Evolutionary conservation across 2,888 invertebrate genomes (phyloP).

Genomic region (Lepidocyrtinus sp.): DNA sequence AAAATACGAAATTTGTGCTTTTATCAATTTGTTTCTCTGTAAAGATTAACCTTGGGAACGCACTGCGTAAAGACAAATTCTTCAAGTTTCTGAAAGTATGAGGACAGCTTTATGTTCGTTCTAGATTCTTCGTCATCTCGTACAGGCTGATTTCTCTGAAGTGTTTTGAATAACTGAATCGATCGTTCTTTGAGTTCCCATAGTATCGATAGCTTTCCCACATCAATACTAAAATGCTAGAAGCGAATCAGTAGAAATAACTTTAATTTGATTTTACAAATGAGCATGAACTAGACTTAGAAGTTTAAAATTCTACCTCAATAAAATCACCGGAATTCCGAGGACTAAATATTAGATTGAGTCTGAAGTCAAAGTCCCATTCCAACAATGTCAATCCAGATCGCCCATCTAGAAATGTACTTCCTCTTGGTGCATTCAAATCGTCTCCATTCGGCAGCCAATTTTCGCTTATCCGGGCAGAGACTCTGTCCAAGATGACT

Average conservation of each 20-base stretch:
- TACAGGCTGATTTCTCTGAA: slow-evolving; percentile 52
- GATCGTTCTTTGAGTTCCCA: slow-evolving; percentile 68
- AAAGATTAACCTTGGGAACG: slow-evolving; percentile 65
- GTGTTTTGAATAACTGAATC: slow-evolving; percentile 54
- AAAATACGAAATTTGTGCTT: not conserved
- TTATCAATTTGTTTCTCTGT: not conserved
- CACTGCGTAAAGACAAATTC: slow-evolving; percentile 67
- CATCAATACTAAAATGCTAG: slow-evolving; percentile 68
- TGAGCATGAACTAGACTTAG: not conserved
- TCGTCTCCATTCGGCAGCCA: slow-evolving; percentile 68
- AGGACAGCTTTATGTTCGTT: slow-evolving; percentile 21
- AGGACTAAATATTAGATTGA: slow-evolving; percentile 68
- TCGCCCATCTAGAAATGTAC: slow-evolving; percentile 63
- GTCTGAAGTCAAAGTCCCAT: slow-evolving; percentile 67
- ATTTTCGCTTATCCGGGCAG: slow-evolving; percentile 67
- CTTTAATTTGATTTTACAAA: not conserved
- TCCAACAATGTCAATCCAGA: slow-evolving; percentile 66
- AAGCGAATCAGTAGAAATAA: not conserved
- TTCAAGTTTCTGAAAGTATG: slow-evolving; percentile 63
- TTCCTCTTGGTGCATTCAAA: slow-evolving; percentile 58
- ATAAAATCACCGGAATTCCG: slow-evolving; percentile 69
- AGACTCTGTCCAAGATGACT: slow-evolving; percentile 63
- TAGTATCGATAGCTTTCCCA: slow-evolving; percentile 65
- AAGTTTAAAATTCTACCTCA: slow-evolving; percentile 58
- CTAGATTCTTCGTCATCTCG: not conserved